Conservation (phyloP, 1,140 invertebrate species). For the Stratiolaelaps scimitus region DNA sequence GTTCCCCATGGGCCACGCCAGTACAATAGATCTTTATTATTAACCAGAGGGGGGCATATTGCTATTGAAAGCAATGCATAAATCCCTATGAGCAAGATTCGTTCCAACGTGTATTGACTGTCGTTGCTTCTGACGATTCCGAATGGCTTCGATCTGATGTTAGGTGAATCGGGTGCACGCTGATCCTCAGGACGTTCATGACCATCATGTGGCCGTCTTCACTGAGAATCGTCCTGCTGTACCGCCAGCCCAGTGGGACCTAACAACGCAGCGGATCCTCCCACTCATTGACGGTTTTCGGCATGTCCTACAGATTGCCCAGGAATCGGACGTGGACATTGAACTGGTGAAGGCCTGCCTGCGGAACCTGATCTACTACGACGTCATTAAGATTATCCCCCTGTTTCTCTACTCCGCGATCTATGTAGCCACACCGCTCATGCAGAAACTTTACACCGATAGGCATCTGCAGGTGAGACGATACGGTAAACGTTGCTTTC, state of each 20-base stretch:
- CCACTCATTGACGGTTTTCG: slow-evolving; percentile 84
- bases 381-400: slow-evolving; percentile 65
- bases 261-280: slow-evolving; percentile 69
- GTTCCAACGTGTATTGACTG: slow-evolving; percentile 31
- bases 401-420: slow-evolving; percentile 88
- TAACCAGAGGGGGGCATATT: no score
- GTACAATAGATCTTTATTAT: slow-evolving; percentile 2
- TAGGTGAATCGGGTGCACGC: slow-evolving; percentile 42
- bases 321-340: slow-evolving; percentile 71
- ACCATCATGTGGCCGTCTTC: slow-evolving; percentile 81
- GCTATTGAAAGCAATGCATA: no score
- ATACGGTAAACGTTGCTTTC: no score
- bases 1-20: no score
- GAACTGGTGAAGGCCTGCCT: slow-evolving; percentile 85
- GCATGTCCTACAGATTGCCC: slow-evolving; percentile 54
- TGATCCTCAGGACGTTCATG: slow-evolving; percentile 59
- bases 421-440: slow-evolving; percentile 70
- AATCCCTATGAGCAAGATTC: slow-evolving; percentile 15
- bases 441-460: slow-evolving; percentile 46
- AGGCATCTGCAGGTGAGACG: slow-evolving; percentile 18
- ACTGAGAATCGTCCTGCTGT: slow-evolving; percentile 45
- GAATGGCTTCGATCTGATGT: slow-evolving; percentile 42
- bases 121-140: slow-evolving; percentile 40
- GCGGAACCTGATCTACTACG: slow-evolving; percentile 76
- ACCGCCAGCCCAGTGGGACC: slow-evolving; percentile 66